Conservation (phyloP, 2,888 invertebrate species). For the Microctonus hyperodae region DNA sequence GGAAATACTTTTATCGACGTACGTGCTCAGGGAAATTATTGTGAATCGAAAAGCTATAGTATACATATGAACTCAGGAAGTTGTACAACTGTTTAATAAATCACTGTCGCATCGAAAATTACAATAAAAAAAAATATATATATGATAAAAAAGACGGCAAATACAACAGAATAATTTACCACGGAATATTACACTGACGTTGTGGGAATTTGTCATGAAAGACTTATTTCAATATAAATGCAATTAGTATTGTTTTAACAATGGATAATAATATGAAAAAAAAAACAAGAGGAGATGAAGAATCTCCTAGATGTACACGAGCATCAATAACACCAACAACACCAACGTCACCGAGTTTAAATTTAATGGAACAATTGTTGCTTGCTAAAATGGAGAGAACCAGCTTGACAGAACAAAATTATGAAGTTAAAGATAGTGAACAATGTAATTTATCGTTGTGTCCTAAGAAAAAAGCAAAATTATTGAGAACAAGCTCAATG, state of each 20-base stretch:
- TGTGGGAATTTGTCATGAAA: background rate
- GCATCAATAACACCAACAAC: slow-evolving; percentile 63
- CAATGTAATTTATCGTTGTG: slow-evolving; percentile 23
- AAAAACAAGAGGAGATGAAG: slow-evolving; percentile 33
- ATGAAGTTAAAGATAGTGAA: slow-evolving; percentile 41
- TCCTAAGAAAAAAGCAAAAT: slow-evolving; percentile 48
- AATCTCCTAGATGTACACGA: slow-evolving; percentile 40
- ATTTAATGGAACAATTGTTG: slow-evolving; percentile 79
- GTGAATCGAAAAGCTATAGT: background rate
- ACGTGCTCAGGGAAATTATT: background rate
- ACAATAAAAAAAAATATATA: background rate
- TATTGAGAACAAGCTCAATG: slow-evolving; percentile 79
- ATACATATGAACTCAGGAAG: background rate
- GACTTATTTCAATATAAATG: background rate
- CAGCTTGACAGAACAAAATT: slow-evolving; percentile 48
- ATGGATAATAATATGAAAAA: slow-evolving; percentile 9
- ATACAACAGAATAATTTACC: background rate
- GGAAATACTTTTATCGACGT: background rate
- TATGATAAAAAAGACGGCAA: background rate
- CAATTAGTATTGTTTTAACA: background rate
- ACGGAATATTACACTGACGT: background rate
- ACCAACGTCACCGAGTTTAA: slow-evolving; percentile 64
- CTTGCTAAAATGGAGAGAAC: slow-evolving; percentile 84
- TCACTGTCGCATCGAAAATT: background rate
- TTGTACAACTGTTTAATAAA: background rate